Evolutionary conservation across 2,888 invertebrate genomes (phyloP), one percentile per base, ranked within the genome.

Genomic region (Phortica magna): DNA sequence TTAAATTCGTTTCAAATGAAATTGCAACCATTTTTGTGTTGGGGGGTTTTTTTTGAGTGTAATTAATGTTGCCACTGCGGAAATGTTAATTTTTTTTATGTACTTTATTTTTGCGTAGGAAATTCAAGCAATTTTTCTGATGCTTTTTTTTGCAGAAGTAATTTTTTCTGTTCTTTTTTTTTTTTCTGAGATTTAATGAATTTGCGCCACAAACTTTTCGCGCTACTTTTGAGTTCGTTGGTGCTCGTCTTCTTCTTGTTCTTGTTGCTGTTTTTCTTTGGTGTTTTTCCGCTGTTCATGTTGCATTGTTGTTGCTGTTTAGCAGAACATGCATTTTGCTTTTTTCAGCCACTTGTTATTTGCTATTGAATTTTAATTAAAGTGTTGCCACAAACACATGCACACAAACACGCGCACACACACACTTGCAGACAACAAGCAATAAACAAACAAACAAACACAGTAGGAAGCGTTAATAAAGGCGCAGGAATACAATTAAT

Each of bases 1-100:
- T 78, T 81, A 65, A 78, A 77, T 72, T 79, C 31, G 31, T 31
- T 31, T 31, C 48, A 48, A 48, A 6, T 12, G 7, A 48, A 14
- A 48, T 48, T 48, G 48, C 9, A 48, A 12, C 48, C 48, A 48
- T 48, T 48, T 9, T 2, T 48, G 48, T 48, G 48, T 48, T 48
- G 48, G 3, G 48, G 48, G 5, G 14, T 48, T 19, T 19, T 19
- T 67, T 67, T 67, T 67, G 6, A 31, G 14, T 39, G 14, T 42
- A 67, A 39, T 67, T 39, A 17, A n/a, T 12, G 67, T 39, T 70
- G 48, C 48, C 55, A 55, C 31, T 31, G 71, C 59, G 59, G 59
- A 17, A 19, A n/a, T 59, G 10, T 7, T 67, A 67, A 17, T 67
- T 67, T 41, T 67, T 59, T 17, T 67, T 43, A 1, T 67, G 41